A percentile compares a stretch with the other conserved stretches of the same genome.
phyloP scores from a whole-genome alignment of 2,113 vertebrate species.

The Ifrita kowaldi region DNA sequence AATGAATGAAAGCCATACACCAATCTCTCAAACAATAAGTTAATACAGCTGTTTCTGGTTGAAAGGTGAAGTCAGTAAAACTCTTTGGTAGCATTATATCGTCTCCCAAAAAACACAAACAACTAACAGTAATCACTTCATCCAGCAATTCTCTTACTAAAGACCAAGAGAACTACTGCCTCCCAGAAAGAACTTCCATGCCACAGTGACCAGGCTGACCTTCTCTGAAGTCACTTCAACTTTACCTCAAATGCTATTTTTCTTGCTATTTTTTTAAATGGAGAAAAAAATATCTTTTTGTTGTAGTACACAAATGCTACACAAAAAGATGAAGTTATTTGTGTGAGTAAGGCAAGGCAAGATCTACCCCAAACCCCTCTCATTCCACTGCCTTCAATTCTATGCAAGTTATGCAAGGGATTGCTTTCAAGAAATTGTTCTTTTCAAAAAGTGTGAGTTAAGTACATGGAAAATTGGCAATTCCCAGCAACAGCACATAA shows the following conservation, averaged over 20 bases:
- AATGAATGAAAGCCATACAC: neutral
- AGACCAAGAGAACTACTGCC: neutral
- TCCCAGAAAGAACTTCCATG: neutral
- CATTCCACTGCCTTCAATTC: neutral
- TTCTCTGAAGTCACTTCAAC: neutral
- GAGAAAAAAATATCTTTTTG: neutral
- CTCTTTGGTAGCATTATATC: neutral
- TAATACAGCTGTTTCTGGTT: neutral
- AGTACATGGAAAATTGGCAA: neutral
- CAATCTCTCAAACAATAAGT: neutral
- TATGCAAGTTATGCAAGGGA: neutral
- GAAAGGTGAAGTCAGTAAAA: neutral
- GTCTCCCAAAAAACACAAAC: neutral
- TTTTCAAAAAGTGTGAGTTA: neutral
- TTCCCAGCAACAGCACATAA: neutral
- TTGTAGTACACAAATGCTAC: neutral
- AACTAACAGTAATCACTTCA: neutral
- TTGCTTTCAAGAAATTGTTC: neutral
- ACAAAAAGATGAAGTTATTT: neutral
- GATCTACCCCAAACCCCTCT: neutral
- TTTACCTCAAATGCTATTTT: neutral
- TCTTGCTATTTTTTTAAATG: neutral
- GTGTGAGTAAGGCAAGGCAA: neutral
- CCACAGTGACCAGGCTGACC: neutral
- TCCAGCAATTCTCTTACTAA: neutral